phyloP scores from a whole-genome alignment of 1,140 invertebrate species.

The Cherax destructor region DNA sequence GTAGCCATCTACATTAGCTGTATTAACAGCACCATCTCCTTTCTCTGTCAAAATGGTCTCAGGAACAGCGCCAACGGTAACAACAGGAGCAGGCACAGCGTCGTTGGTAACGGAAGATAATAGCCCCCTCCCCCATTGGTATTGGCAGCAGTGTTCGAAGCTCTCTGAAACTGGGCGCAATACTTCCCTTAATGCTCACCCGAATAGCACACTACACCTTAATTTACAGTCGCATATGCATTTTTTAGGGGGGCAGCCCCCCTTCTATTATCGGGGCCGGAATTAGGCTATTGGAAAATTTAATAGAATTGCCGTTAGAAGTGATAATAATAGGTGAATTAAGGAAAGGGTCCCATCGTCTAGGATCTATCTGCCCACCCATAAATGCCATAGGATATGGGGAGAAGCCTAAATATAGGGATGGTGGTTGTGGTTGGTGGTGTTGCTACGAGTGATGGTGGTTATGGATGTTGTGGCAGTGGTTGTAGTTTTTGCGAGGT shows the following conservation, averaged over 20 bases:
- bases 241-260: conserved; percentile 7
- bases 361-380: conserved; percentile 6
- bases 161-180: conserved; percentile 60
- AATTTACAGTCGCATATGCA: conserved; percentile 68
- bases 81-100: conserved; percentile 6
- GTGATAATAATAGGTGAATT: conserved; percentile 57
- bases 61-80: not conserved
- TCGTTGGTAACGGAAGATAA: conserved; percentile 60
- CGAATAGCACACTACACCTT: conserved; percentile 58
- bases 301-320: conserved; percentile 59
- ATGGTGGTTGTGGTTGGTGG: not conserved
- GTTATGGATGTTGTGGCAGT: too few relatives aligned
- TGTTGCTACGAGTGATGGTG: too few relatives aligned
- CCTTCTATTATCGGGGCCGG: conserved; percentile 63
- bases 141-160: conserved; percentile 54
- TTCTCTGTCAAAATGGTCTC: too few relatives aligned
- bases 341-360: conserved; percentile 48
- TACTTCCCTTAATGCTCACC: conserved; percentile 60
- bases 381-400: conserved; percentile 23
- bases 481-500: too few relatives aligned
- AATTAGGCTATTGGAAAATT: conserved; percentile 68
- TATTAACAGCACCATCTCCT: too few relatives aligned
- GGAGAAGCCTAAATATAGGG: conserved; percentile 53
- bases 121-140: conserved; percentile 43
- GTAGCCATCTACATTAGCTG: not conserved